These are phyloP conservation scores for Perca fluviatilis DNA, from an alignment of 2,113 vertebrate species.

Conservation along the genomic window DNA sequence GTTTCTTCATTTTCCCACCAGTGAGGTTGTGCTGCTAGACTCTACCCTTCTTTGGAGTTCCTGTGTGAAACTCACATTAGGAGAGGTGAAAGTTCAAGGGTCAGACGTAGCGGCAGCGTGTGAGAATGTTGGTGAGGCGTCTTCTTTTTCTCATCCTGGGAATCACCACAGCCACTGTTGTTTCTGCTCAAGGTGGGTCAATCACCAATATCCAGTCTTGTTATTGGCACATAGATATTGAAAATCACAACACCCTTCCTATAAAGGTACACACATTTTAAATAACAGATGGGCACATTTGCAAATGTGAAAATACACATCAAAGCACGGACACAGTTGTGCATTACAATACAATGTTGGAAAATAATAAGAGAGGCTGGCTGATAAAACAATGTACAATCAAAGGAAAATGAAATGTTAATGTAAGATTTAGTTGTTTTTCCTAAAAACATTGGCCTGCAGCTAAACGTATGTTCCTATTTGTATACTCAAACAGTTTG, in stretches of 20 bases:
- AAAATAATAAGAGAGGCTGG: background rate
- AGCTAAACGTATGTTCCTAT: background rate
- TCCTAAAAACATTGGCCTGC: background rate
- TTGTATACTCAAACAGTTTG: background rate
- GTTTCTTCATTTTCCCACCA: constrained; percentile 1
- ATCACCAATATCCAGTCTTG: background rate
- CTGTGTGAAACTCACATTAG: constrained; percentile 49
- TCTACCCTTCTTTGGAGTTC: constrained; percentile 21
- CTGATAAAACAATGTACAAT: background rate
- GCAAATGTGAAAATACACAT: background rate
- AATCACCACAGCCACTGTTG: constrained; percentile 57
- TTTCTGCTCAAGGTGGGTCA: constrained; percentile 77
- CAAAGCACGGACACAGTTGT: background rate
- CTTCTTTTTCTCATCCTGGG: constrained; percentile 71
- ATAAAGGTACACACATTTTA: background rate
- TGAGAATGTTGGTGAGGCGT: constrained; percentile 72
- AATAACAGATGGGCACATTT: background rate
- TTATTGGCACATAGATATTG: background rate
- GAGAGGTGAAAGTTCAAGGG: constrained; percentile 68
- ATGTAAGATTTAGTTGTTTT: background rate
- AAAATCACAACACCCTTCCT: background rate
- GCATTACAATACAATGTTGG: background rate
- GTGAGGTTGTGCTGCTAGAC: constrained; percentile 21
- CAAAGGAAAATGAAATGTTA: background rate
- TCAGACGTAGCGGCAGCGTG: constrained; percentile 41